Base-by-base conservation (phyloP, 2,797 vertebrate genomes). In the Megaceryle alcyon region DNA sequence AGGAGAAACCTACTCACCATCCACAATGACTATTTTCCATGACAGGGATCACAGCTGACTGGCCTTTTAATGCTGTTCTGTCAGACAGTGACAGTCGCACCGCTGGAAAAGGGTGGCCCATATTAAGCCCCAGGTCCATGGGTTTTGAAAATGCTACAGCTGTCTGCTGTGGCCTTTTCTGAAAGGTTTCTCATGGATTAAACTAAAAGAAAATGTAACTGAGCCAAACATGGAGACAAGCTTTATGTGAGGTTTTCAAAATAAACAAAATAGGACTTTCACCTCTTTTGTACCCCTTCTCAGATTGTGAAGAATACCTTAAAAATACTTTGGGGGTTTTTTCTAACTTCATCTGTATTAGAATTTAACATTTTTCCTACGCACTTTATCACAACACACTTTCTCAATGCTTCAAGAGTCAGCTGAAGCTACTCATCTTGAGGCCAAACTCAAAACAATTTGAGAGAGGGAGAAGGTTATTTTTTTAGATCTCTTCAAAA, bases 371-470 rank as follows among this genome's bases (percentile, higher is more conserved):
- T 46, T 82, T 89, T 73, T 51, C 44, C 39, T 70, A 14, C 12
- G 4, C 9, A 2, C 59, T 88, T 92, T 82, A 43, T 51, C 41
- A 43, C 43, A 70, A 46, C 13, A 72, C 44, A 39, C 59, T 88
- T 78, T 35, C 46, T 79, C 54, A 59, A 21, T 35, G 59, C 20
- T 79, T 95, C 41, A 79, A 88, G 59, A 90, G 66, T 65, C 63
- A 82, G 35, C 16, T 31, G 46, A 88, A 84, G 33, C 5, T 41
- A 54, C n/a, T 21, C 5, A n/a, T 65, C 83, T 69, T 59, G 82
- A 95, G 39, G 29, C 6, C 29, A 75, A 92, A 53, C 31, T 48
- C 85, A 21, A 49, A 75, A 60, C 7, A 78, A 77, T 12, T 28
- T 65, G n/a, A 49, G 84, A 87, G 31, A 66, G 1, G 5, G 6